Evolutionary conservation across 2,888 invertebrate species (phyloP).

Genomic region (Lepidochrysops patricia): DNA sequence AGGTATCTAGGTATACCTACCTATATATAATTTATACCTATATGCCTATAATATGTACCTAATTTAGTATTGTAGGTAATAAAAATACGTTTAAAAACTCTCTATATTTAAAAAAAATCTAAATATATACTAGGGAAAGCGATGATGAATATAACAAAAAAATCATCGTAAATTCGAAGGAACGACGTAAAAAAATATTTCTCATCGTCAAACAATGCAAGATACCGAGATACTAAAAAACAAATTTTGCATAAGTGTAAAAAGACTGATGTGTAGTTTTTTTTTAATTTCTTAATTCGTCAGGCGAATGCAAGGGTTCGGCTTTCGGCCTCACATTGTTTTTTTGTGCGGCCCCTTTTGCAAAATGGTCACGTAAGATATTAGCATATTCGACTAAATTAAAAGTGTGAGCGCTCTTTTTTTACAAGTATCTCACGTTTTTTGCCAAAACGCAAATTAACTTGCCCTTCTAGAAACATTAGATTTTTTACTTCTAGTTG

Average conservation of each 20-base stretch:
- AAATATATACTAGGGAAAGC: background rate
- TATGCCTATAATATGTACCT: too few species aligned
- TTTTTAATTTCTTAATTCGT: constrained; percentile 53
- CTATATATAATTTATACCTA: too few species aligned
- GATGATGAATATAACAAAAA: background rate
- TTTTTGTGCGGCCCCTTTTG: constrained; percentile 51
- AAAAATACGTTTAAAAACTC: too few species aligned
- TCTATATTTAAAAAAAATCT: too few species aligned
- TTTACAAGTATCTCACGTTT: constrained; percentile 66
- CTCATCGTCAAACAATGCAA: constrained; percentile 51
- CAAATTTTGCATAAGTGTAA: constrained; percentile 40
- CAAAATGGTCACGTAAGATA: constrained; percentile 69
- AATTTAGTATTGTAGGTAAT: too few species aligned
- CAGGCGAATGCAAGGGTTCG: constrained; percentile 68
- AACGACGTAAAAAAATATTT: constrained; percentile 56
- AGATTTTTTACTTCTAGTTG: constrained; percentile 19
- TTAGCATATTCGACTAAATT: constrained; percentile 70
- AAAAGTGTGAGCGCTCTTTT: constrained; percentile 54
- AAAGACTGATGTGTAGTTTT: constrained; percentile 49
- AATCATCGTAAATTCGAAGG: constrained; percentile 28
- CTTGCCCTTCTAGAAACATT: constrained; percentile 26
- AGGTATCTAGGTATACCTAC: too few species aligned
- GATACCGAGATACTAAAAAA: constrained; percentile 44
- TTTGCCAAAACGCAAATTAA: constrained; percentile 39
- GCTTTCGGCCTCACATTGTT: constrained; percentile 52